Evolutionary conservation across 2,113 vertebrate species (phyloP), one percentile per base, ranked within the genome.

Genomic region (Cacatua alba): DNA sequence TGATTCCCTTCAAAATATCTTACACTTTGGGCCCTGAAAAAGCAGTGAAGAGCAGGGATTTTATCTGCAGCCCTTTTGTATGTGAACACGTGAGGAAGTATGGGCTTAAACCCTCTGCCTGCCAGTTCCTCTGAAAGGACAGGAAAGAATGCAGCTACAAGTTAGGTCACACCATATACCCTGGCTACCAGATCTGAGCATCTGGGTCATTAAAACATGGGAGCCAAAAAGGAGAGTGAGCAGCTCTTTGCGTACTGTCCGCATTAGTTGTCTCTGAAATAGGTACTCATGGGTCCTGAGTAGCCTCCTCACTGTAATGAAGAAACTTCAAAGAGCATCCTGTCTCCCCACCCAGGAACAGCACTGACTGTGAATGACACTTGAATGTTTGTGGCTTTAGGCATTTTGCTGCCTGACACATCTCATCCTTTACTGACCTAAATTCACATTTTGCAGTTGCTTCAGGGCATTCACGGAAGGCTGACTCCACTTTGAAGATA

Each of bases 391-490:
- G 26, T 79, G 57, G 57, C 67, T 95, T 88, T 16, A 72, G 89
- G 87, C 86, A 39, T 85, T 86, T 93, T 80, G 39, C 77, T 94
- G 43, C 93, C 68, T 94, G 62, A 74, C 55, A 62, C 21, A 17
- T 41, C 76, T 77, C 65, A 41, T 81, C 86, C 37, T 88, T 79
- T 65, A 69, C 63, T 77, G 82, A 93, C 78, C 59, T 88, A 68
- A 86, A 87, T 51, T 78, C 63, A 55, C 3, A 74, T 90, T 83
- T 63, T 67, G 21, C 76, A 63, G 51, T 57, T 0, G 15, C 69
- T 94, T 87, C 43, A 52, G 85, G 93, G 64, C 37, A 65, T 76
- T 92, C 82, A 79, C 25, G 17, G 59, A 33, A 59, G 43, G 46
- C 59, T 68, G 55, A 5, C 41, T 76, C 29, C 49, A 20, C 92